Evolutionary conservation across 2,113 vertebrate genomes (phyloP), one percentile per base, ranked within the genome.

Genomic region (Manacus vitellinus): DNA sequence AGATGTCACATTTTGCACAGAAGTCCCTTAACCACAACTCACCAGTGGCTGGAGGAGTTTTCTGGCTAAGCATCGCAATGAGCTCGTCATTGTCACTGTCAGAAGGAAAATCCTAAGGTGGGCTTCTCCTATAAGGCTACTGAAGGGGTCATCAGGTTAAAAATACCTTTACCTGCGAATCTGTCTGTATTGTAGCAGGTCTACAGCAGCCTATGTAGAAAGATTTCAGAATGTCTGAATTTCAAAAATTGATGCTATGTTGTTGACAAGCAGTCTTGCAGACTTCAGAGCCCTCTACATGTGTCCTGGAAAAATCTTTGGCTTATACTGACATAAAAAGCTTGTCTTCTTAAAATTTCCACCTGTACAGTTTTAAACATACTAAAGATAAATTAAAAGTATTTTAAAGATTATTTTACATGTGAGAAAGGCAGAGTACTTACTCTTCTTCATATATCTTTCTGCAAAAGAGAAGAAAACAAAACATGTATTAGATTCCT

Each of bases 401-500:
- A 35, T 24, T 95, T 84, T 41, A 58, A 85, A 82, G 11, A 39
- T 58, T 78, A 56, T 55, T 86, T 93, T 83, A 77, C 10, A 35
- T n/a, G 5, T 78, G 51, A 91, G 89, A 95, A 87, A 91, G 58
- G 37, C 47, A 80, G 85, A 83, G 55, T 98, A 99, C 99, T 99
- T 98, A 99, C 99, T 99, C 98, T 97, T 98, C 97, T 82, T 99
- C 98, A 51, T 99, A 99, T 97, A 99, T 99, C 97, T 98, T 98
- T 98, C 99, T 99, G 98, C 90, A 97, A 98, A 91, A 95, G 85
- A 96, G 54, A 97, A 63, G 63, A 95, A 96, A 95, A 91, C 55
- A 95, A 96, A 89, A 52, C 30, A 46, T 19, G 24, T 8, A 46
- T 96, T 97, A 97, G 90, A 87, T 92, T 67, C 28, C 6, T 73